Conservation (phyloP, 1,140 invertebrate species). For the Megalopta genalis region DNA sequence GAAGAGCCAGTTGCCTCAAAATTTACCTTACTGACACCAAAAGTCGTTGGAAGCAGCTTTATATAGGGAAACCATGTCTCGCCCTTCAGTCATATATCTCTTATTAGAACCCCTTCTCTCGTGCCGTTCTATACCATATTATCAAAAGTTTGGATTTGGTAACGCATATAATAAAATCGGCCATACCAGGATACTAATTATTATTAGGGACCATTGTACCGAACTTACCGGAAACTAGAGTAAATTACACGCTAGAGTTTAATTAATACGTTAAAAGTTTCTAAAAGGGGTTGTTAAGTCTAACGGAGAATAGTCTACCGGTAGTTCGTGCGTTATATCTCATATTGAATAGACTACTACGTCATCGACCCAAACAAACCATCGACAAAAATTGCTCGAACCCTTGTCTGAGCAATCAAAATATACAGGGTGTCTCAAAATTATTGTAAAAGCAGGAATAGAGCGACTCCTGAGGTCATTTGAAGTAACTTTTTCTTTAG, state of each 20-base stretch:
- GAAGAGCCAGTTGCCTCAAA: not conserved
- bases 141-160: constrained; percentile 27
- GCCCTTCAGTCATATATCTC: not conserved
- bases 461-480: too few relatives aligned
- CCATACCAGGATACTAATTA: constrained; percentile 8
- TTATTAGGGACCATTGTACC: constrained; percentile 19
- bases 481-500: too few relatives aligned
- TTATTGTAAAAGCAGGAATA: too few relatives aligned
- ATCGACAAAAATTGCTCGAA: too few relatives aligned
- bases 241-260: constrained; percentile 16
- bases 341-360: not conserved
- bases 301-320: not conserved
- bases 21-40: not conserved
- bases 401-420: too few relatives aligned
- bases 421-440: too few relatives aligned
- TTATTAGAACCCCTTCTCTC: constrained; percentile 19
- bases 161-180: constrained; percentile 7
- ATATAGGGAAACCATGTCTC: constrained; percentile 31
- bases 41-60: not conserved
- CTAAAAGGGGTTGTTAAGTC: not conserved
- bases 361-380: too few relatives aligned
- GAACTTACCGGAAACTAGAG: not conserved
- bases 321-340: not conserved
- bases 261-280: not conserved
- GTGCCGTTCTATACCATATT: not conserved